Conservation (phyloP, 2,888 invertebrate genomes). For the Plusia festucae region DNA sequence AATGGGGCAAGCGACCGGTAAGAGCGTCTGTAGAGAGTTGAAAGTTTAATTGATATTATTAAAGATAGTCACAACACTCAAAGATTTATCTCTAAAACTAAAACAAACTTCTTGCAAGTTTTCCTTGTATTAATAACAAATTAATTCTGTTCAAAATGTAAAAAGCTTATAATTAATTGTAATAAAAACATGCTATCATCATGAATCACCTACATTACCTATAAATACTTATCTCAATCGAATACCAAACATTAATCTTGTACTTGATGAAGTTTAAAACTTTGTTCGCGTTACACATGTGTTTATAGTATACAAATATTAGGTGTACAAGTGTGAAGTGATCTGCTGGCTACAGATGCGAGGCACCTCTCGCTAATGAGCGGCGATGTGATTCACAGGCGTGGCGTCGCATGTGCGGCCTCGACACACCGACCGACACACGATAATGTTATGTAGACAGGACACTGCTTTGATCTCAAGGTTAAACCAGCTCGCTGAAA, state of each 20-base stretch:
- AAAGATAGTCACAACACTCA: neutral
- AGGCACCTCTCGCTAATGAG: slow-evolving; percentile 64
- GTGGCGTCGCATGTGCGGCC: slow-evolving; percentile 78
- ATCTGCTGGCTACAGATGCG: slow-evolving; percentile 53
- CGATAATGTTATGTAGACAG: slow-evolving; percentile 20
- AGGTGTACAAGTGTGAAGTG: slow-evolving; percentile 30
- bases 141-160: too few species aligned
- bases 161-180: too few species aligned
- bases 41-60: neutral
- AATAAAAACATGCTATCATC: too few species aligned
- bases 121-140: too few species aligned
- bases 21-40: neutral
- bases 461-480: slow-evolving; percentile 8
- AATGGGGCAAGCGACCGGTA: neutral
- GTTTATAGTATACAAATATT: neutral
- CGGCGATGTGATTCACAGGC: slow-evolving; percentile 83
- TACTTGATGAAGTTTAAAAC: neutral
- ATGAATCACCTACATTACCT: too few species aligned
- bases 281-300: neutral
- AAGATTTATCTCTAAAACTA: too few species aligned
- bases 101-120: too few species aligned
- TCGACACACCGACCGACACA: slow-evolving; percentile 70
- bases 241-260: neutral
- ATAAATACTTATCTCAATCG: too few species aligned
- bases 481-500: neutral